Evolutionary conservation across 2,888 invertebrate genomes (phyloP).

Genomic region (Tinea pellionella): DNA sequence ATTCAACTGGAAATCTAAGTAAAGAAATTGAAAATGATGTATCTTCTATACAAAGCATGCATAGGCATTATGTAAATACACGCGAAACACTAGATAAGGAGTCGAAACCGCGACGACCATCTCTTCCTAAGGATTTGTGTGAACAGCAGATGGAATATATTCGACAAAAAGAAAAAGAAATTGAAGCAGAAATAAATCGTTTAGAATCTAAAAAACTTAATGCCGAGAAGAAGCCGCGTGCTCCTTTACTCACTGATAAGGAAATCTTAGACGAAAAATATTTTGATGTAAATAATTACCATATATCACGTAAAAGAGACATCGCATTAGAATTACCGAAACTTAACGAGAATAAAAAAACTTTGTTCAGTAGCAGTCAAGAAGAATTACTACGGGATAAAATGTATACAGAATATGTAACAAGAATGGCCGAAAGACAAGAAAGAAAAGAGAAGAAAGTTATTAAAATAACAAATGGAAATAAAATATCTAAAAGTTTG

Average conservation of each 20-base stretch:
- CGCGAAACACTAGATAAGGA: slow-evolving; percentile 26
- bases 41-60: slow-evolving; percentile 59
- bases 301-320: slow-evolving; percentile 56
- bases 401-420: slow-evolving; percentile 88
- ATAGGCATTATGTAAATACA: slow-evolving; percentile 40
- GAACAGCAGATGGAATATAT: slow-evolving; percentile 75
- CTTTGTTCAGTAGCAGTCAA: slow-evolving; percentile 71
- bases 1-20: slow-evolving; percentile 55
- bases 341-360: slow-evolving; percentile 20
- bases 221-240: slow-evolving; percentile 38
- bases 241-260: slow-evolving; percentile 50
- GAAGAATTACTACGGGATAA: slow-evolving; percentile 79
- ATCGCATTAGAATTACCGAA: slow-evolving; percentile 28
- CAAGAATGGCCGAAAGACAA: slow-evolving; percentile 81
- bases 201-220: slow-evolving; percentile 67
- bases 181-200: slow-evolving; percentile 73
- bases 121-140: slow-evolving; percentile 74
- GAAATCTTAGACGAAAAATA: slow-evolving; percentile 28
- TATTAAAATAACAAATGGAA: slow-evolving; percentile 78
- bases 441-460: slow-evolving; percentile 83
- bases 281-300: slow-evolving; percentile 41
- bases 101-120: slow-evolving; percentile 55
- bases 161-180: slow-evolving; percentile 74
- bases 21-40: slow-evolving; percentile 61
- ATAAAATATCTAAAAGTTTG: slow-evolving; percentile 45